A percentile compares a stretch with the other conserved stretches of the same genome.
Evolutionary conservation across 2,113 vertebrate species (phyloP).

Genomic region (Aplodontia rufa): DNA sequence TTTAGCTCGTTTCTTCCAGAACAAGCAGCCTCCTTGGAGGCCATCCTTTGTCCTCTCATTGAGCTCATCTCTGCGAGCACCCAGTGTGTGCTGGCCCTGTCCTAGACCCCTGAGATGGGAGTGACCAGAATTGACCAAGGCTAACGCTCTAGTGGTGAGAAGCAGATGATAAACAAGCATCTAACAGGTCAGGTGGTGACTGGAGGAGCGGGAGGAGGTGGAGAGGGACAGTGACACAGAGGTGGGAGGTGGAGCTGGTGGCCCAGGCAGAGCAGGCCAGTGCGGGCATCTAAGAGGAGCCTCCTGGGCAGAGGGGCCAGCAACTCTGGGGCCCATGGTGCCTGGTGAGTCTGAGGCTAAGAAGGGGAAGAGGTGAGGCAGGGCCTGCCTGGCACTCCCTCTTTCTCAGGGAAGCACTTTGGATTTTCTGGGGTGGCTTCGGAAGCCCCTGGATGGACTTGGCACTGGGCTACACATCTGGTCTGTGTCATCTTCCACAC

Average conservation of each 20-base stretch:
- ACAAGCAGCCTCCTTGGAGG: neutral
- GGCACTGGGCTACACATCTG: too few species aligned
- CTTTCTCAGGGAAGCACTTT: neutral
- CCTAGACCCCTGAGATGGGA: neutral
- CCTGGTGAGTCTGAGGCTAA: neutral
- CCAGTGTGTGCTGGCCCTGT: neutral
- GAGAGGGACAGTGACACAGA: too few species aligned
- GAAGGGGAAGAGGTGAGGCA: neutral
- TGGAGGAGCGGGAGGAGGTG: too few species aligned
- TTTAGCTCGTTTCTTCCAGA: accelerated
- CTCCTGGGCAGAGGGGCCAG: too few species aligned
- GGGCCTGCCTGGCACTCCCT: neutral
- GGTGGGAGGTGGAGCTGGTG: too few species aligned
- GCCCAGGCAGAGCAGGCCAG: too few species aligned
- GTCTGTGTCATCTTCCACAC: too few species aligned
- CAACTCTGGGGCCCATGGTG: too few species aligned
- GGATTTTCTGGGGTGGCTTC: neutral
- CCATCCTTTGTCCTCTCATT: neutral
- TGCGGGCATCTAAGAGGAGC: neutral
- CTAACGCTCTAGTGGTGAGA: accelerated
- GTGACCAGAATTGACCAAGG: neutral
- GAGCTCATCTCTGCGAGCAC: neutral
- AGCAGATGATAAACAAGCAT: accelerated
- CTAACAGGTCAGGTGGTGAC: too few species aligned
- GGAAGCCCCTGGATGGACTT: neutral